Evolutionary conservation across 2,888 invertebrate species (phyloP).

Genomic region (Ashinkailepas kermadecensis): DNA sequence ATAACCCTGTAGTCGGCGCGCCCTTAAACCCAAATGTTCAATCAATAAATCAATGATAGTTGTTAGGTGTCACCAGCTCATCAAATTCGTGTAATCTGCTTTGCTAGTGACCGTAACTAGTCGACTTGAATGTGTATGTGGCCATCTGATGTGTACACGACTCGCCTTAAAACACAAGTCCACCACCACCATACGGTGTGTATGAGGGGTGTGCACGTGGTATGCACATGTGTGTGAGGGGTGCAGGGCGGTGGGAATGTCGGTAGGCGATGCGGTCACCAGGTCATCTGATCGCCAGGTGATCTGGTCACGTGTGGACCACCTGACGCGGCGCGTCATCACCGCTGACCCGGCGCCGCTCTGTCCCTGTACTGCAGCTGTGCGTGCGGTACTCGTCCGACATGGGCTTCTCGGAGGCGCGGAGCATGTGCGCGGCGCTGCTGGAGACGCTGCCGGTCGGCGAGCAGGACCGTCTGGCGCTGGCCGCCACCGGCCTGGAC

Average conservation of each 20-base stretch:
- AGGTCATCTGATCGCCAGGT: background rate
- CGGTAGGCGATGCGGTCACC: no score
- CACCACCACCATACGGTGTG: no score
- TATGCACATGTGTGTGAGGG: background rate
- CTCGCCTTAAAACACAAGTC: no score
- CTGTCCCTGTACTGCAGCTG: background rate
- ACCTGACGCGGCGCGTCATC: background rate
- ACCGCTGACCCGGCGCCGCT: background rate
- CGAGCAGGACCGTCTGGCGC: background rate
- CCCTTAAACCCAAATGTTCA: no score
- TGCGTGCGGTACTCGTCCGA: background rate
- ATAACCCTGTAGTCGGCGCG: no score
- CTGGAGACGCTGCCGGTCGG: background rate
- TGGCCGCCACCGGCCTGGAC: background rate
- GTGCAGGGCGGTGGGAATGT: background rate
- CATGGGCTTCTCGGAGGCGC: constrained; percentile 9
- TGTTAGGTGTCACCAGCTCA: no score
- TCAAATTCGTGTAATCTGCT: no score
- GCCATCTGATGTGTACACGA: no score
- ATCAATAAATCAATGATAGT: no score
- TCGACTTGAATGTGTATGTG: no score
- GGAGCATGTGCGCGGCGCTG: background rate
- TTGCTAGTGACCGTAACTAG: no score
- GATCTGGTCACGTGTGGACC: background rate
- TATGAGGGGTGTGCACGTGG: no score